Evolutionary conservation across 2,888 invertebrate genomes (phyloP), one percentile per base, ranked within the genome.

Genomic region (Philereme vetulata): DNA sequence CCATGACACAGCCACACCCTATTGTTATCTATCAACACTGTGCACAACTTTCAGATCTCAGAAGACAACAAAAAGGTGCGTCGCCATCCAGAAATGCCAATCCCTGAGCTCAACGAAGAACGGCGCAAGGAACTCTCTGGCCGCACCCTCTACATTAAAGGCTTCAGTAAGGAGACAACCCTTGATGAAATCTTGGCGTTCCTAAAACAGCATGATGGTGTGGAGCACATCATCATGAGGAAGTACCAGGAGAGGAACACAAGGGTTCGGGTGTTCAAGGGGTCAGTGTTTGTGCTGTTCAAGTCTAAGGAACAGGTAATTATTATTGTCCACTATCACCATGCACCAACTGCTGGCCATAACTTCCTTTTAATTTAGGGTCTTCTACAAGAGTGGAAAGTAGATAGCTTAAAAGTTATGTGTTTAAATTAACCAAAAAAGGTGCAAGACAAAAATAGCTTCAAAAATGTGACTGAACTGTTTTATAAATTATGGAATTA

Each of bases 241-340:
- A 84, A 77, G 59, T 95, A 94, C 70, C 83, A 83, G 52, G 96
- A 96, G 70, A 94, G 94, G 67, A 88, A 93, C 1, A 92, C 93
- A 3, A 95, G 95, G 78, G 92, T 93, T 49, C 92, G 94, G 52
- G 84, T 93, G 62, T 97, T 97, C 80, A 97, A 99, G 90, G 99
- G 99, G 51, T 99, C 99, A 1, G 95, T 98, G 51, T 98, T 98
- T 84, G 95, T 95, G 7, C 96, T 97, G 4, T 99, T 98, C 84
- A 94, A 95, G 72, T 95, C 94, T 36, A 93, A 94, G 55, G 98
- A 98, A 56, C 94, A 95, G 84, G 91, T 90, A 73, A 64, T 51
- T 42, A 46, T 42, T 44, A 45, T 49, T 51, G 11, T 49, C 38
- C 5, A 6, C 0, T 6, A 6, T 36, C 38, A 38, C 4, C 38